phyloP scores from a whole-genome alignment of 2,113 vertebrate genomes.

The Dunckerocampus dactyliophorus region DNA sequence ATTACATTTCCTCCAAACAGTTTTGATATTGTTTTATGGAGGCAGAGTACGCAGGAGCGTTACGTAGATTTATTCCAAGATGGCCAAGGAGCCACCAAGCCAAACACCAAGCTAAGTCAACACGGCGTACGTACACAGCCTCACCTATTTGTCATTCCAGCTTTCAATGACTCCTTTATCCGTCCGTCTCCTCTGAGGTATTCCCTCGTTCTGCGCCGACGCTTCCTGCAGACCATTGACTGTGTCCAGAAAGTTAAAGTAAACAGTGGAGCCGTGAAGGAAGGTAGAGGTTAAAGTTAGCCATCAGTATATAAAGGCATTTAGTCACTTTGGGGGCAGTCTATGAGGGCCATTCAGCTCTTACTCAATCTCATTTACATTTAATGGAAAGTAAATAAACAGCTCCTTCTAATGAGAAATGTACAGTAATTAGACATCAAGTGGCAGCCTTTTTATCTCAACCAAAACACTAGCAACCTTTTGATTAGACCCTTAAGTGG shows the following conservation, averaged over 20 bases:
- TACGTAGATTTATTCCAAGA: constrained; percentile 75
- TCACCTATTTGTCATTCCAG: constrained; percentile 76
- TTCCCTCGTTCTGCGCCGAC: constrained; percentile 75
- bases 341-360: constrained; percentile 65
- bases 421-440: constrained; percentile 59
- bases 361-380: constrained; percentile 66
- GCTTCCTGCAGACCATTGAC: constrained; percentile 78
- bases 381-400: constrained; percentile 74
- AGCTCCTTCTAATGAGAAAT: constrained; percentile 60
- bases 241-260: constrained; percentile 74
- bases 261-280: constrained; percentile 68
- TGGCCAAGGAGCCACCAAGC: constrained; percentile 73
- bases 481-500: neutral
- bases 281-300: constrained; percentile 71
- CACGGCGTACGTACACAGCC: constrained; percentile 72
- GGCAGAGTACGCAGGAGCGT: constrained; percentile 64
- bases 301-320: constrained; percentile 60
- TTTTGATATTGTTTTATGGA: constrained; percentile 70
- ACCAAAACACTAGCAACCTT: neutral
- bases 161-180: constrained; percentile 77
- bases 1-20: constrained; percentile 59
- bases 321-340: constrained; percentile 14
- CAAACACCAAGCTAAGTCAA: constrained; percentile 75
- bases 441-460: neutral
- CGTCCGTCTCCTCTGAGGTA: constrained; percentile 72